These are phyloP conservation scores for Actinia tenebrosa DNA, from an alignment of 64 coral and sea anemone species.

Conservation along the genomic window DNA sequence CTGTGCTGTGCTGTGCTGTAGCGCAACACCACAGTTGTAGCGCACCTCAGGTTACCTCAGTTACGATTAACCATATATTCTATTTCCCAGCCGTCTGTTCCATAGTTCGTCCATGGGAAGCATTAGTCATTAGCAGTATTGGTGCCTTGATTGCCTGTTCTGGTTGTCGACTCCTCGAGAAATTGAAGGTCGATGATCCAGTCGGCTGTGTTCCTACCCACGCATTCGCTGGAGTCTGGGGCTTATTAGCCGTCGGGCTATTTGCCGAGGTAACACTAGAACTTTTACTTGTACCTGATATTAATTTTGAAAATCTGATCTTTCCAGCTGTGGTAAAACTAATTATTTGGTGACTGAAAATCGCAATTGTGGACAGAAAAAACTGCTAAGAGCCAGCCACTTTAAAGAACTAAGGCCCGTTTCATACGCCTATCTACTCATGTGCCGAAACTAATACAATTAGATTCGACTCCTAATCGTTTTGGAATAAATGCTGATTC, in stretches of 20 bases:
- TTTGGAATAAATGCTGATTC: no score
- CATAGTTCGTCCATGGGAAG: conserved; percentile 76
- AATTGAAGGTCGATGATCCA: conserved; percentile 44
- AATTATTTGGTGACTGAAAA: no score
- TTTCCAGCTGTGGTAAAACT: no score
- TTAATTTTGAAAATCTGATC: not conserved
- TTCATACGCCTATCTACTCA: no score
- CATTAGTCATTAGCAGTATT: conserved; percentile 64
- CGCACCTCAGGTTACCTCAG: no score
- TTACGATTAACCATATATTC: not conserved
- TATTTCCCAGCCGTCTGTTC: conserved; percentile 59
- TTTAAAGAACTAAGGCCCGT: no score
- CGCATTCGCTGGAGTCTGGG: conserved; percentile 51
- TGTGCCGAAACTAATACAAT: no score
- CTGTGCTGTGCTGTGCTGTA: no score
- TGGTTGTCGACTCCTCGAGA: conserved; percentile 44
- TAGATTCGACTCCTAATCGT: no score
- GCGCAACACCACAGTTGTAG: no score
- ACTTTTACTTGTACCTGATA: not conserved
- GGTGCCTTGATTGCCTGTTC: conserved; percentile 71
- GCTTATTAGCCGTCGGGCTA: conserved; percentile 41
- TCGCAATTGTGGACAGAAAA: no score
- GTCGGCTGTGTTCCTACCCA: conserved; percentile 53
- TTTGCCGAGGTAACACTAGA: conserved; percentile 28
- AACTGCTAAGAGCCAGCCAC: no score